phyloP scores from a whole-genome alignment of 2,113 vertebrate genomes.

The Sula dactylatra region DNA sequence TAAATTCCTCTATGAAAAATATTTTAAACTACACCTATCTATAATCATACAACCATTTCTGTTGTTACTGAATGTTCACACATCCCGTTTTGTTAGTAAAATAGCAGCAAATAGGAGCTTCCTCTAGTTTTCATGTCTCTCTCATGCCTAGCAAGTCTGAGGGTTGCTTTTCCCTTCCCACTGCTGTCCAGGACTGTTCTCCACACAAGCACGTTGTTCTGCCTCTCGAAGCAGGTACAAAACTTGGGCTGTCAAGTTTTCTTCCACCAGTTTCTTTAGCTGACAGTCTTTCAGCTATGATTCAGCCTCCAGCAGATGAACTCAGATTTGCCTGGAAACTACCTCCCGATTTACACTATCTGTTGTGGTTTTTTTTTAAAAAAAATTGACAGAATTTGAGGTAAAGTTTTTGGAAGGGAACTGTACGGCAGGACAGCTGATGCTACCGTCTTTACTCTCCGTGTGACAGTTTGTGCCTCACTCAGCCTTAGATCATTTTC shows the following conservation, averaged over 20 bases:
- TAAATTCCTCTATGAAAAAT: not conserved
- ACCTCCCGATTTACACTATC: not conserved
- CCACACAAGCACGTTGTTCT: not conserved
- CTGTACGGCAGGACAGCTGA: not conserved
- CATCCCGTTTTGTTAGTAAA: not conserved
- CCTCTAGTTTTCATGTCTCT: not conserved
- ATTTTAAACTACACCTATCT: not conserved
- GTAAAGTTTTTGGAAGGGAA: not conserved
- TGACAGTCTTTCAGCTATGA: not conserved
- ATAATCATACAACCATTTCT: not conserved
- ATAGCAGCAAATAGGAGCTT: not conserved
- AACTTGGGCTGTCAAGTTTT: not conserved
- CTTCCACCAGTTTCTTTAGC: not conserved
- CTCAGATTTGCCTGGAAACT: not conserved
- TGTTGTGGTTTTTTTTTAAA: not conserved
- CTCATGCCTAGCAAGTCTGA: not conserved
- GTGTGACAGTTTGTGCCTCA: not conserved
- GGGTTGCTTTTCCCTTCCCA: not conserved
- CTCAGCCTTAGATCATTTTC: slow-evolving; percentile 1
- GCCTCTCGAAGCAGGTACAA: not conserved
- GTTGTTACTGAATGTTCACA: not conserved
- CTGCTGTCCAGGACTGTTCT: accelerated
- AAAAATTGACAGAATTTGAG: not conserved
- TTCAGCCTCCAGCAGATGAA: not conserved
- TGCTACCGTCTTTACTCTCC: accelerated